These are phyloP conservation scores for Lytechinus pictus DNA, from an alignment of 35 echinoderm and acorn worm species.

Conservation along the genomic window DNA sequence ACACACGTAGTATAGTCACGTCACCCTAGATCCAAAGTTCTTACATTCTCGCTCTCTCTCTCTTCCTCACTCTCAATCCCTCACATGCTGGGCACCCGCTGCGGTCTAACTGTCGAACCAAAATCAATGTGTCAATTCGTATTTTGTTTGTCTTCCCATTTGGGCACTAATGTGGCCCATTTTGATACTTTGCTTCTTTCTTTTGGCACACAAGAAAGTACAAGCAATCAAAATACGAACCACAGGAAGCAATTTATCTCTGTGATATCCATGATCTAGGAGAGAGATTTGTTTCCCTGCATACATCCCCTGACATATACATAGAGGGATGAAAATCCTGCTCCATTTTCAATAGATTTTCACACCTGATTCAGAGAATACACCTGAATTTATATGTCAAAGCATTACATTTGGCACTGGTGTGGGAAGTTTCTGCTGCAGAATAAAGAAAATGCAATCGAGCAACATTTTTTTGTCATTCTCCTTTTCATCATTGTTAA, in stretches of 20 bases:
- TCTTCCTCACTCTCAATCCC: background rate
- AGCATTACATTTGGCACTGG: background rate
- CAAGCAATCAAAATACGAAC: constrained; percentile 28
- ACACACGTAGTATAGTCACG: constrained; percentile 28
- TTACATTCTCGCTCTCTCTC: background rate
- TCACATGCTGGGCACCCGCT: constrained; percentile 25
- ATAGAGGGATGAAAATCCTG: background rate
- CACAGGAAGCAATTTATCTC: constrained; percentile 5
- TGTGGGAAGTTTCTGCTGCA: background rate
- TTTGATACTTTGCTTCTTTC: constrained; percentile 22
- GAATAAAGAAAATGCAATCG: background rate
- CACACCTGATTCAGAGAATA: background rate
- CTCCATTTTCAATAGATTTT: background rate
- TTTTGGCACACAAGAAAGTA: background rate
- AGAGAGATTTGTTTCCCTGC: background rate
- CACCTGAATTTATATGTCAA: background rate
- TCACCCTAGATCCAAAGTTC: background rate
- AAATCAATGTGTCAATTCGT: constrained; percentile 37
- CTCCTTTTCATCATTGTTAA: no score
- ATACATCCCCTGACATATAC: background rate
- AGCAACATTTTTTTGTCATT: background rate
- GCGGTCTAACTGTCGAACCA: background rate
- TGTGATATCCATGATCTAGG: background rate
- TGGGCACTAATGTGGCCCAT: constrained; percentile 36
- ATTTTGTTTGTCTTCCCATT: constrained; percentile 30